Percentiles rank a stretch among this genome's conserved stretches.
These are phyloP conservation scores for Oreochromis spilurus DNA, from an alignment of 2,113 vertebrate genomes.

Conservation along the genomic window DNA sequence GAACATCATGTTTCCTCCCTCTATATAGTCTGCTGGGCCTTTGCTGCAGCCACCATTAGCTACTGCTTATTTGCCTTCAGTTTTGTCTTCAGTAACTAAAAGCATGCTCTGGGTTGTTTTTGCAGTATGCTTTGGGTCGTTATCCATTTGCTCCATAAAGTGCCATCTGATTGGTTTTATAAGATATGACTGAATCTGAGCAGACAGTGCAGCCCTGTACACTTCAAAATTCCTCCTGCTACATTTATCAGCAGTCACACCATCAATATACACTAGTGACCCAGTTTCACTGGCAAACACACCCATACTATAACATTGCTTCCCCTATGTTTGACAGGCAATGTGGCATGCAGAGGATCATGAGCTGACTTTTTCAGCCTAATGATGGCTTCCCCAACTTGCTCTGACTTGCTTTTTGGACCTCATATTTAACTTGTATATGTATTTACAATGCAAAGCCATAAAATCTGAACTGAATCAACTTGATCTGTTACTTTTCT, in stretches of 20 bases:
- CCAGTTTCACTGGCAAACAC: background rate
- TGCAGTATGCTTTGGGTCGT: background rate
- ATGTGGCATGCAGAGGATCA: background rate
- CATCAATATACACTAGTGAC: background rate
- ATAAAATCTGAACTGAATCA: background rate
- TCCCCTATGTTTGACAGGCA: background rate
- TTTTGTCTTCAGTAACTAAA: background rate
- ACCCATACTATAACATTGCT: background rate
- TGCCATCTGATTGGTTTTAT: background rate
- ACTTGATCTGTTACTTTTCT: background rate
- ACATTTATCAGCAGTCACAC: background rate
- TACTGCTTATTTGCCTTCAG: background rate
- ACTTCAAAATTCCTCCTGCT: background rate
- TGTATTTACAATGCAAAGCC: background rate
- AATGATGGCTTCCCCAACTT: background rate
- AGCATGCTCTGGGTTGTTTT: background rate
- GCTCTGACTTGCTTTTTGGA: background rate
- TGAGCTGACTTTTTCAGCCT: background rate
- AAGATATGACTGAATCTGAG: background rate
- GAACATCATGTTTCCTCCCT: background rate
- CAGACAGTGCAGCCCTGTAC: background rate
- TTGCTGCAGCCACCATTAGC: background rate
- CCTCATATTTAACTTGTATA: rapidly evolving
- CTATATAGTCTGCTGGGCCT: background rate
- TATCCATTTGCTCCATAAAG: background rate